Evolutionary conservation across 2,113 vertebrate species (phyloP).

Genomic region (Prolemur simus): DNA sequence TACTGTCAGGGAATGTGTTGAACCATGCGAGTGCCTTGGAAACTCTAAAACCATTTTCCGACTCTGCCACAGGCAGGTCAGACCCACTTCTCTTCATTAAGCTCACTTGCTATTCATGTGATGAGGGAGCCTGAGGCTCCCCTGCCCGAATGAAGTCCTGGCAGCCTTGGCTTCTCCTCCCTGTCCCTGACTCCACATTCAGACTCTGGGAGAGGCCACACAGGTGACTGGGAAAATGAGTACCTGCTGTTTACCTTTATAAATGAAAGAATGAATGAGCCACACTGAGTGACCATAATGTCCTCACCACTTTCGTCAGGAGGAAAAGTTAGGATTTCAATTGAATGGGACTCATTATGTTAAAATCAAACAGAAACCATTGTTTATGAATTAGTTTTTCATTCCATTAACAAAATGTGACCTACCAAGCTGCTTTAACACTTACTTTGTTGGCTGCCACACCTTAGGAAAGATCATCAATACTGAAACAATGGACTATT

Average conservation of each 20-base stretch:
- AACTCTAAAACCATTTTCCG: not conserved
- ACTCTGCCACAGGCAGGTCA: not conserved
- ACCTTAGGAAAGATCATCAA: not conserved
- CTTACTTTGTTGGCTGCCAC: not conserved
- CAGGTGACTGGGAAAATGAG: not conserved
- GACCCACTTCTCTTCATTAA: not conserved
- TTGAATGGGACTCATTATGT: not conserved
- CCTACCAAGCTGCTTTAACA: not conserved
- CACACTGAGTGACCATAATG: no score
- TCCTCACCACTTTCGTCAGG: not conserved
- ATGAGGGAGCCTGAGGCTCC: no score
- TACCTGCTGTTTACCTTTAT: not conserved
- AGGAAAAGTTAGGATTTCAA: not conserved
- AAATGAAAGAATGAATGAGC: not conserved
- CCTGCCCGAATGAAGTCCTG: not conserved
- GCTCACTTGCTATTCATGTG: not conserved
- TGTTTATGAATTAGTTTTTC: not conserved
- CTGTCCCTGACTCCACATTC: not conserved
- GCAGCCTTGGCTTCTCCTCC: not conserved
- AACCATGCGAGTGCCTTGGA: not conserved
- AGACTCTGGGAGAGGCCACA: no score
- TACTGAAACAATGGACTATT: not conserved
- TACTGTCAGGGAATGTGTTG: no score
- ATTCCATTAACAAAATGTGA: not conserved
- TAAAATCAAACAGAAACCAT: not conserved